Percentiles rank a stretch among this genome's conserved stretches.
phyloP scores from a whole-genome alignment of 2,888 invertebrate species.

The Endomychus coccineus region DNA sequence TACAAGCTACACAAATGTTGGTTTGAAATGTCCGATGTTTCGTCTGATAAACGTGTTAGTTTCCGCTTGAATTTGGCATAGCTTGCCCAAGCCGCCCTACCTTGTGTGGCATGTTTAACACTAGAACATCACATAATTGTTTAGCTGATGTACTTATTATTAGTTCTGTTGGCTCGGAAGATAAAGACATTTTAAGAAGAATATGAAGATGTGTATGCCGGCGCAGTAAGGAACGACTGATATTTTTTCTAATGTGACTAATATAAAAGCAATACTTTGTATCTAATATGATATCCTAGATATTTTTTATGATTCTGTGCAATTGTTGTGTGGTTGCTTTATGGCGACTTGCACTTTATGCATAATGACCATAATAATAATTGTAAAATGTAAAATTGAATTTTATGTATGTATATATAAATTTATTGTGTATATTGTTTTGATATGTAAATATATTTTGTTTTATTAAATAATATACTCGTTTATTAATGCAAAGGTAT shows the following conservation, averaged over 20 bases:
- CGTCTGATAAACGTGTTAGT: too few relatives aligned
- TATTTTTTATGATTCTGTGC: slow-evolving; percentile 41
- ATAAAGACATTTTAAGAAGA: slow-evolving; percentile 2
- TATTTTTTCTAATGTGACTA: slow-evolving; percentile 65
- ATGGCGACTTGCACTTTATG: slow-evolving; percentile 32
- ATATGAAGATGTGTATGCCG: background rate
- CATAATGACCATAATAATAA: slow-evolving; percentile 18
- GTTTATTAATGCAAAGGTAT: slow-evolving; percentile 42
- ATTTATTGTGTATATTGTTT: slow-evolving; percentile 47
- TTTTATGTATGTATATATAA: slow-evolving; percentile 45
- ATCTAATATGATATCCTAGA: slow-evolving; percentile 54
- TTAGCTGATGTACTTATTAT: slow-evolving; percentile 15
- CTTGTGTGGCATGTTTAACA: too few relatives aligned
- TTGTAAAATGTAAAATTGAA: slow-evolving; percentile 39
- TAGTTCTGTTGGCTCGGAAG: slow-evolving; percentile 11
- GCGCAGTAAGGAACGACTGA: slow-evolving; percentile 47
- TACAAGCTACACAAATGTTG: too few relatives aligned
- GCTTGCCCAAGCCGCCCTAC: too few relatives aligned
- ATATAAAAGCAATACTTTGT: slow-evolving; percentile 72
- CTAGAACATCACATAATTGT: slow-evolving; percentile 11
- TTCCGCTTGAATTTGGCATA: too few relatives aligned
- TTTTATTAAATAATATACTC: slow-evolving; percentile 45
- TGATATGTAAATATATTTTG: slow-evolving; percentile 47
- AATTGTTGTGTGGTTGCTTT: slow-evolving; percentile 39
- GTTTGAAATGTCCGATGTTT: too few relatives aligned